phyloP scores from a whole-genome alignment of 1,140 invertebrate genomes.

The Lethrus apterus region DNA sequence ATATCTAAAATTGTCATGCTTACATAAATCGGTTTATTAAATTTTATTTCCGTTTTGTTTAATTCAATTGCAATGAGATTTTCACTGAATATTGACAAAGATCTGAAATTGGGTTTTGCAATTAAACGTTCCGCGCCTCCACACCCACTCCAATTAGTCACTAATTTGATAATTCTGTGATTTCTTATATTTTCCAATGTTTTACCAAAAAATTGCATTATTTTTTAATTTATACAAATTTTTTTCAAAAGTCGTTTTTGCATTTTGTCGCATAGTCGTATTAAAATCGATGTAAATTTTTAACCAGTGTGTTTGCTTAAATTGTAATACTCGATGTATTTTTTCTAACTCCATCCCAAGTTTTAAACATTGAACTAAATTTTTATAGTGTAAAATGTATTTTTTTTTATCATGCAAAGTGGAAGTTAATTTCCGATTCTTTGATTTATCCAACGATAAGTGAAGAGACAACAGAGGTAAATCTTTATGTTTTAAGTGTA shows the following conservation, averaged over 20 bases:
- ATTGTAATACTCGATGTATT: slow-evolving; percentile 35
- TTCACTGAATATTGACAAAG: slow-evolving; percentile 30
- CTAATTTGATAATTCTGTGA: slow-evolving; percentile 35
- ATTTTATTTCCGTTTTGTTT: slow-evolving; percentile 27
- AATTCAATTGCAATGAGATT: slow-evolving; percentile 39
- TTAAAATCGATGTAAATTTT: slow-evolving; percentile 39
- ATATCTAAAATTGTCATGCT: slow-evolving; percentile 41
- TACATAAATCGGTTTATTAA: slow-evolving; percentile 42
- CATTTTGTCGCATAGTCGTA: slow-evolving; percentile 29
- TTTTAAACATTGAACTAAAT: slow-evolving; percentile 29
- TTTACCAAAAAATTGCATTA: slow-evolving; percentile 43
- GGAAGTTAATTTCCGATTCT: slow-evolving; percentile 33
- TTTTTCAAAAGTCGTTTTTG: slow-evolving; percentile 40
- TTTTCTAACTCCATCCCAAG: slow-evolving; percentile 34
- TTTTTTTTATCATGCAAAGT: slow-evolving; percentile 32
- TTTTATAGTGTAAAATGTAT: slow-evolving; percentile 39
- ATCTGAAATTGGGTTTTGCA: slow-evolving; percentile 32
- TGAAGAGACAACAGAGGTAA: slow-evolving; percentile 40
- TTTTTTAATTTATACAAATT: slow-evolving; percentile 44
- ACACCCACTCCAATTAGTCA: slow-evolving; percentile 23
- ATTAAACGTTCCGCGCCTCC: slow-evolving; percentile 29
- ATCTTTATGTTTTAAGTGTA: slow-evolving; percentile 26
- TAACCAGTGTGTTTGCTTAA: slow-evolving; percentile 37
- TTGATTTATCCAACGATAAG: slow-evolving; percentile 11
- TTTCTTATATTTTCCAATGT: slow-evolving; percentile 42